phyloP scores from a whole-genome alignment of 2,888 invertebrate genomes.

The Dicycla oo region DNA sequence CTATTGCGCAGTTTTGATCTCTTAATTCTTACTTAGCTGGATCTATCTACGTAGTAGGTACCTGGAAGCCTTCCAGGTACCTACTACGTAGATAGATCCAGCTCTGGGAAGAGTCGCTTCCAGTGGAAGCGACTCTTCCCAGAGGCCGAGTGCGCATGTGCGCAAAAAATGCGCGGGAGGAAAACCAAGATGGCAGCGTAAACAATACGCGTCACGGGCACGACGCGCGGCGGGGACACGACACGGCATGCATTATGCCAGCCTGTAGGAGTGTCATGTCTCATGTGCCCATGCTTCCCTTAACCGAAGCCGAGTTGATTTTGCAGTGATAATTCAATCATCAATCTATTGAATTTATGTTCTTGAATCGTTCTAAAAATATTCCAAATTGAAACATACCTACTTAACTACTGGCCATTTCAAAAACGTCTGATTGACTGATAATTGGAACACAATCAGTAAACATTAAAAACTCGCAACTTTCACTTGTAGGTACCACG shows the following conservation, averaged over 20 bases:
- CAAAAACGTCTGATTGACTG: neutral
- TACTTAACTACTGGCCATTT: neutral
- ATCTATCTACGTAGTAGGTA: conserved; percentile 53
- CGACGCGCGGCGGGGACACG: no score
- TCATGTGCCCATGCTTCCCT: neutral
- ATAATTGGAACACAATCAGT: conserved; percentile 7
- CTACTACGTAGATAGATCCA: no score
- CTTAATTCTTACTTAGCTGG: conserved; percentile 32
- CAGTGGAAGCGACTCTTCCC: conserved; percentile 45
- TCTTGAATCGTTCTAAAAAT: neutral
- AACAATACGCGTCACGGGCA: conserved; percentile 67
- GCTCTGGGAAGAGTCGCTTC: no score
- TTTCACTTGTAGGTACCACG: neutral
- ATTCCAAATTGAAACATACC: neutral
- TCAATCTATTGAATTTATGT: neutral
- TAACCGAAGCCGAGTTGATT: neutral
- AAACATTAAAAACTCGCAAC: conserved; percentile 10
- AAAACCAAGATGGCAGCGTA: conserved; percentile 63
- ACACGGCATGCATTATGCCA: conserved; percentile 5
- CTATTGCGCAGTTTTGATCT: conserved; percentile 59
- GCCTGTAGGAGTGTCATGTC: neutral
- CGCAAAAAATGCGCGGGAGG: conserved; percentile 75
- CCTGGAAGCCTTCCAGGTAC: no score
- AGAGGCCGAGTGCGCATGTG: conserved; percentile 75
- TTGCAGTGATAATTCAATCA: neutral